phyloP scores from a whole-genome alignment of 2,797 vertebrate genomes.

The Malacoraja senta region DNA sequence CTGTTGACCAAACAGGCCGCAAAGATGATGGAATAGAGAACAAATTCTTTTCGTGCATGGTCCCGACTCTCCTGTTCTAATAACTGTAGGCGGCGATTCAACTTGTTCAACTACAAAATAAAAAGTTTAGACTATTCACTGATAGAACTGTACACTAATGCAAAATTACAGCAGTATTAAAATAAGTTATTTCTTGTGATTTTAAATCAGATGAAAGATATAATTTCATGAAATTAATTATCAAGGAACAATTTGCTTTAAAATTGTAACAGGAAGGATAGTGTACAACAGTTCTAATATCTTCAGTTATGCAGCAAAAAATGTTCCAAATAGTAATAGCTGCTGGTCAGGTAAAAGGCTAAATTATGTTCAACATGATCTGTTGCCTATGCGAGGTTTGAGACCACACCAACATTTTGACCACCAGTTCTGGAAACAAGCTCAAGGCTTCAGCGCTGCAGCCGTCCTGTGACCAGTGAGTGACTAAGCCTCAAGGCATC shows the following conservation, averaged over 20 bases:
- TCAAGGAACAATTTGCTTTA: neutral
- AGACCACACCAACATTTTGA: no score
- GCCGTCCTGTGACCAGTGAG: no score
- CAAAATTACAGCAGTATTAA: slow-evolving; percentile 11
- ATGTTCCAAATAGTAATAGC: neutral
- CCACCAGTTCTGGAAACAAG: no score
- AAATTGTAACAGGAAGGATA: neutral
- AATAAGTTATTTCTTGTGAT: neutral
- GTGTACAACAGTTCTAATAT: neutral
- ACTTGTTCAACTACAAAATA: slow-evolving; percentile 57
- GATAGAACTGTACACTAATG: neutral
- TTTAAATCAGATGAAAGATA: neutral
- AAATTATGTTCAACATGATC: no score
- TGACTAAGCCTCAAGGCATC: no score
- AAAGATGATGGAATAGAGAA: slow-evolving; percentile 61
- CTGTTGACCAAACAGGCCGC: slow-evolving; percentile 61
- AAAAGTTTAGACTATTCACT: neutral
- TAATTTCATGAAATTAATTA: neutral
- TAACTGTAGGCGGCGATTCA: slow-evolving; percentile 54
- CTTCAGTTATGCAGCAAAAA: neutral
- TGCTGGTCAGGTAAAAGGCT: no score
- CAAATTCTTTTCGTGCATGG: slow-evolving; percentile 56
- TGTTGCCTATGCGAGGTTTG: no score
- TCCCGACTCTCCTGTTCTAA: slow-evolving; percentile 60
- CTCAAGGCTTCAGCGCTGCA: no score